Base-by-base conservation (phyloP, 1,140 invertebrate species). In the Semibalanus balanoides region DNA sequence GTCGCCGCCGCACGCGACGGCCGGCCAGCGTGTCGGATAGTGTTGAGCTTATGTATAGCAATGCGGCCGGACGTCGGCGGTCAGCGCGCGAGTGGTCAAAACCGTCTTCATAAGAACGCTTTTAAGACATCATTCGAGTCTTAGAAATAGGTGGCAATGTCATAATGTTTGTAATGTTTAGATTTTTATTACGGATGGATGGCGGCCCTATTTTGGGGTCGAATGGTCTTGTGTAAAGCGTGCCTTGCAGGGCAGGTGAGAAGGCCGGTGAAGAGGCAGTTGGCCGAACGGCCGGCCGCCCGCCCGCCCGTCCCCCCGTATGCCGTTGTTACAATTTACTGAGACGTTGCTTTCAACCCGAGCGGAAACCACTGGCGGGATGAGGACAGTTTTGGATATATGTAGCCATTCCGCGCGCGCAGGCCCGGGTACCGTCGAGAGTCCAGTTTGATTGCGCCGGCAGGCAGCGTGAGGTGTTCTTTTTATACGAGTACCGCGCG, bases 111-210 rank as follows among this genome's bases (percentile, higher is more conserved):
- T 64, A 64, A 64, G 22, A 64, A 64, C 51, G 51, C 51, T 64
- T 64, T 25, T 64, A 64, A 64, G 51, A 64, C 51, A 64, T 11
- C 51, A 64, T 64, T 64, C 22, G 51, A 22, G 51, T 64, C 51
- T 64, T 64, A 11, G 51, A 64, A 64, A 64, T 64, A 64, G 51
- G 11, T 19, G 51, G 51, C 51, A 25, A 14, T 64, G 51, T 64
- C 51, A 64, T 64, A 64, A 64, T 64, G 51, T 64, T 64, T 64
- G 51, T 64, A 64, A 64, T 64, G 51, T 64, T 64, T 64, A 64
- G 51, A 64, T 64, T 64, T 64, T 64, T 64, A 64, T 64, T 25
- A 64, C 22, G 14, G 51, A 14, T 14, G 22, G 22, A 64, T 64
- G 51, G 22, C 51, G 51, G 22, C 51, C 22, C 51, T 64, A 64